phyloP scores from a whole-genome alignment of 2,888 invertebrate genomes.

The Deilephila elpenor region DNA sequence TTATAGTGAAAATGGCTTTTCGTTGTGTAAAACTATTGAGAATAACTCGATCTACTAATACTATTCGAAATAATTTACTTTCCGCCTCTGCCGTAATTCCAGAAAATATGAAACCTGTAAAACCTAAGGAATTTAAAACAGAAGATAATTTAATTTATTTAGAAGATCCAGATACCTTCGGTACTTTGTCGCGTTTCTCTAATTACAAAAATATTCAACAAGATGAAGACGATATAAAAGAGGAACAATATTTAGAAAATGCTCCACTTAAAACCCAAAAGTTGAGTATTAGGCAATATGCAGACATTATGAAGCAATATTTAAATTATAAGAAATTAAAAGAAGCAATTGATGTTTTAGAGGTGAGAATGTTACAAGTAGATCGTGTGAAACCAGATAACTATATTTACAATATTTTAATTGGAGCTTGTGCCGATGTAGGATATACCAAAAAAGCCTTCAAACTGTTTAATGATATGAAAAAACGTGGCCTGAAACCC shows the following conservation, averaged over 20 bases:
- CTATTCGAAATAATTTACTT: conserved; percentile 50
- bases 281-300: conserved; percentile 87
- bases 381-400: conserved; percentile 91
- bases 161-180: conserved; percentile 86
- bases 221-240: conserved; percentile 85
- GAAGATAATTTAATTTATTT: conserved; percentile 64
- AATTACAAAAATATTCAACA: conserved; percentile 56
- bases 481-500: conserved; percentile 87
- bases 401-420: conserved; percentile 92
- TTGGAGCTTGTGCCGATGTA: conserved; percentile 91
- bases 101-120: conserved; percentile 47
- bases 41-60: conserved; percentile 48
- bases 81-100: conserved; percentile 45
- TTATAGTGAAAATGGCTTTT: conserved; percentile 58
- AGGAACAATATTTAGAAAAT: conserved; percentile 84
- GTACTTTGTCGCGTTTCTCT: conserved; percentile 66
- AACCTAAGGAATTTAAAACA: conserved; percentile 58
- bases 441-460: conserved; percentile 96
- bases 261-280: conserved; percentile 78
- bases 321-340: conserved; percentile 87
- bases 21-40: conserved; percentile 55
- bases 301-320: conserved; percentile 88
- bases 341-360: conserved; percentile 91
- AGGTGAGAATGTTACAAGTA: conserved; percentile 89
- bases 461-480: conserved; percentile 92